Conservation (phyloP, 2,113 vertebrate species). For the Eonycteris spelaea region DNA sequence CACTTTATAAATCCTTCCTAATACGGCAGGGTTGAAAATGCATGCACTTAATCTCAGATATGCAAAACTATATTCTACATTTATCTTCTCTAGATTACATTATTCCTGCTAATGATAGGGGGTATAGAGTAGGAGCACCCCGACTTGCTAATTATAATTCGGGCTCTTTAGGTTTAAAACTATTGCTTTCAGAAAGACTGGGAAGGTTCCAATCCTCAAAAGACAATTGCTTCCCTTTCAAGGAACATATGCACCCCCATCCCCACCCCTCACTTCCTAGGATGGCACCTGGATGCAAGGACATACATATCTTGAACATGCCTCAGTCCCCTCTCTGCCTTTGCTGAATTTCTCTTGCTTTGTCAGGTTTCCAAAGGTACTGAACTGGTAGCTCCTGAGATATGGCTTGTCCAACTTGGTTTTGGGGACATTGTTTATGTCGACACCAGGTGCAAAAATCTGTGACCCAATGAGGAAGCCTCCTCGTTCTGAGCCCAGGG, state of each 20-base stretch:
- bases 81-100: neutral
- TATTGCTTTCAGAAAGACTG: neutral
- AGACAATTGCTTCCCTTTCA: neutral
- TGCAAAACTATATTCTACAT: neutral
- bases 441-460: neutral
- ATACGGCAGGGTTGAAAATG: neutral
- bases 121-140: neutral
- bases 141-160: neutral
- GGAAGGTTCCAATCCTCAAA: neutral
- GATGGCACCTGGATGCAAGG: neutral
- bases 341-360: neutral
- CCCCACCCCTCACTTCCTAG: neutral
- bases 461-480: neutral
- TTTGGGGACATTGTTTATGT: neutral
- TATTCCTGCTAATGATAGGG: neutral
- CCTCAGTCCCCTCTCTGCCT: neutral
- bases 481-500: neutral
- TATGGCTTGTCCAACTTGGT: neutral
- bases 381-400: neutral
- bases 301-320: fast-evolving
- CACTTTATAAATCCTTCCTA: too few relatives aligned
- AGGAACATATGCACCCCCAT: neutral
- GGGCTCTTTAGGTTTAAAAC: neutral
- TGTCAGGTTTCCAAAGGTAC: neutral
- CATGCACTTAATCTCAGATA: neutral